Percentiles rank a stretch among this genome's conserved stretches.
phyloP scores from a whole-genome alignment of 2,797 vertebrate species.

The Tympanoctomys barrerae region DNA sequence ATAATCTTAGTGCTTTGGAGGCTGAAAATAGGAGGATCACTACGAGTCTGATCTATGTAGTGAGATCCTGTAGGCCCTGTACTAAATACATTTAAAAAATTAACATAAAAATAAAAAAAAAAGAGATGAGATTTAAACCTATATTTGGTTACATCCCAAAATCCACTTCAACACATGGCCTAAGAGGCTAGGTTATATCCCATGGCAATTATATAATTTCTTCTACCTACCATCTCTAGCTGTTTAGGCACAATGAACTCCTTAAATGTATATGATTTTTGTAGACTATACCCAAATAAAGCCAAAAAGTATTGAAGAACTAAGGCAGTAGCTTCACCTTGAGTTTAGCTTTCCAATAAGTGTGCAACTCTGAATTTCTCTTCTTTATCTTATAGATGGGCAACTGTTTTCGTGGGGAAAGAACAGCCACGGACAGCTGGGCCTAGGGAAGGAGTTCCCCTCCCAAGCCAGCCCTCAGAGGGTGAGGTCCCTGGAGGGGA shows the following conservation, averaged over 20 bases:
- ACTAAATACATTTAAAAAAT: too few relatives aligned
- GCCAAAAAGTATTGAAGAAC: neutral
- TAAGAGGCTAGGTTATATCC: neutral
- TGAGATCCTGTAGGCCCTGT: too few relatives aligned
- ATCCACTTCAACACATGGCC: neutral
- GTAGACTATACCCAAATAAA: neutral
- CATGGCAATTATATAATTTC: neutral
- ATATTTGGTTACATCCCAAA: neutral
- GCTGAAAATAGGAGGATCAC: too few relatives aligned
- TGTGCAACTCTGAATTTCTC: neutral
- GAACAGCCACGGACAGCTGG: slow-evolving; percentile 86
- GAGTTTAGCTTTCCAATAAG: slow-evolving; percentile 13
- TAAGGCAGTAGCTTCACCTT: neutral
- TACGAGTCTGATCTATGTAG: too few relatives aligned
- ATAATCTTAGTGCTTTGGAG: too few relatives aligned
- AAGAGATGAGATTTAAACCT: neutral
- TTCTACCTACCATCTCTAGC: neutral
- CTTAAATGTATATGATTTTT: slow-evolving; percentile 2
- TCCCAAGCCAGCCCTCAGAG: slow-evolving; percentile 62
- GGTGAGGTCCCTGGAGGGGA: slow-evolving; percentile 83
- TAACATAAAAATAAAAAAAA: neutral
- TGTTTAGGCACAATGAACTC: neutral
- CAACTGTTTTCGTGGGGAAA: slow-evolving; percentile 88
- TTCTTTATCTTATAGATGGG: slow-evolving; percentile 79
- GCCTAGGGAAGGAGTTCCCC: slow-evolving; percentile 63